Evolutionary conservation across 2,113 vertebrate species (phyloP).

Genomic region (Actenoides hombroni): DNA sequence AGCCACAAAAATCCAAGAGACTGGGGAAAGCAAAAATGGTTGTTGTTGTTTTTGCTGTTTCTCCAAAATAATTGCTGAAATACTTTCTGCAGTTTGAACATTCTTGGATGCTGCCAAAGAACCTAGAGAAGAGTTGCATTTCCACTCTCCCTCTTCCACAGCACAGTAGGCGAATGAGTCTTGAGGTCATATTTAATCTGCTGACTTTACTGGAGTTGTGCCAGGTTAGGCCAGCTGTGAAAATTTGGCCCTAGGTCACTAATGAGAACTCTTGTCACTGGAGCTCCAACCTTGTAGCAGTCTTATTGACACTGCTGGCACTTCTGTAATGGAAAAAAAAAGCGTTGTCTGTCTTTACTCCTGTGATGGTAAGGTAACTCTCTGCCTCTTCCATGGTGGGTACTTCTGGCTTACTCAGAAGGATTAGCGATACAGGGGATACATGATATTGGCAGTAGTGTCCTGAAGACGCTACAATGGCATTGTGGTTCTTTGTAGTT

Average conservation of each 20-base stretch:
- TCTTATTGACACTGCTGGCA: constrained; percentile 1
- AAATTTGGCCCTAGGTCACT: constrained; percentile 31
- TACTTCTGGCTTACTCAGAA: too few species aligned
- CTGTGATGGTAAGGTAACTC: too few species aligned
- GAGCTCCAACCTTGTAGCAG: neutral
- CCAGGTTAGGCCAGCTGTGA: constrained; percentile 19
- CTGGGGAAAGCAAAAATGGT: too few species aligned
- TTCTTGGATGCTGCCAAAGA: neutral
- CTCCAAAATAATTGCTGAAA: neutral
- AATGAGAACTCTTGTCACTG: constrained; percentile 27
- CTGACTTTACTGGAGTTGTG: neutral
- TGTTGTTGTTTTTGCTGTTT: too few species aligned
- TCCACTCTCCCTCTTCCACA: neutral
- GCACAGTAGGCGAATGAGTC: neutral
- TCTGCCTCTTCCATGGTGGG: too few species aligned
- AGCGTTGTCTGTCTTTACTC: too few species aligned
- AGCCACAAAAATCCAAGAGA: too few species aligned
- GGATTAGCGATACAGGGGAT: too few species aligned
- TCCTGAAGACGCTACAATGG: too few species aligned
- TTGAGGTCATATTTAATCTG: constrained; percentile 8
- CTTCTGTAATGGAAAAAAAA: neutral
- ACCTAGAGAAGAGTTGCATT: neutral
- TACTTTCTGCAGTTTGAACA: neutral
- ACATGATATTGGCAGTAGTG: too few species aligned
- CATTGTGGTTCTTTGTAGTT: too few species aligned